Evolutionary conservation across 2,888 invertebrate species (phyloP).

Genomic region (Trichopoda pennipes): DNA sequence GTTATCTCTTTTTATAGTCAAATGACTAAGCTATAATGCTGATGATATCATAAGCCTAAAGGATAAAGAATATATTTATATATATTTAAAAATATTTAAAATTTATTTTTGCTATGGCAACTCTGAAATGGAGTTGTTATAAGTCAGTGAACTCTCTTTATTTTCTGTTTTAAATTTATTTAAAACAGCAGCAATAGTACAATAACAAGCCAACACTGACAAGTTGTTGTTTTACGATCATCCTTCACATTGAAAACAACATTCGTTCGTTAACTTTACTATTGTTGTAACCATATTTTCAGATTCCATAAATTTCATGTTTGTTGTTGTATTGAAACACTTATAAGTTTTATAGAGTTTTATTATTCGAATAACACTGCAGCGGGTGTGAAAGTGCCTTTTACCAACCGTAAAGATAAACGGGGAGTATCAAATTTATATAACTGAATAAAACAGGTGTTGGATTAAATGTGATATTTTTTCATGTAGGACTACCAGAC

Average conservation of each 20-base stretch:
- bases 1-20: too few relatives aligned
- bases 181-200: slow-evolving; percentile 17
- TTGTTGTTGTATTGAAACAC: slow-evolving; percentile 8
- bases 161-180: slow-evolving; percentile 39
- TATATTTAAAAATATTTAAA: too few relatives aligned
- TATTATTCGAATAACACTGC: not conserved
- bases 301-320: slow-evolving; percentile 31
- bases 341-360: slow-evolving; percentile 24
- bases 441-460: slow-evolving; percentile 39
- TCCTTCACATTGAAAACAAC: slow-evolving; percentile 44
- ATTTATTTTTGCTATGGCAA: slow-evolving; percentile 15
- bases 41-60: too few relatives aligned
- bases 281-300: slow-evolving; percentile 23
- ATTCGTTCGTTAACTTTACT: slow-evolving; percentile 14
- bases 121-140: slow-evolving; percentile 5
- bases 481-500: slow-evolving; percentile 25
- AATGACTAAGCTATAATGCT: too few relatives aligned
- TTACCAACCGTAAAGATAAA: too few relatives aligned
- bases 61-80: too few relatives aligned
- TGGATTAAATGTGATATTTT: slow-evolving; percentile 13
- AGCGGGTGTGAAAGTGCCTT: too few relatives aligned
- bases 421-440: not conserved
- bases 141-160: slow-evolving; percentile 46
- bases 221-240: slow-evolving; percentile 51
- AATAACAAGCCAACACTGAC: slow-evolving; percentile 35